Evolutionary conservation across 1,140 invertebrate species (phyloP), one percentile per base, ranked within the genome.

Genomic region (Drosophila saltans): DNA sequence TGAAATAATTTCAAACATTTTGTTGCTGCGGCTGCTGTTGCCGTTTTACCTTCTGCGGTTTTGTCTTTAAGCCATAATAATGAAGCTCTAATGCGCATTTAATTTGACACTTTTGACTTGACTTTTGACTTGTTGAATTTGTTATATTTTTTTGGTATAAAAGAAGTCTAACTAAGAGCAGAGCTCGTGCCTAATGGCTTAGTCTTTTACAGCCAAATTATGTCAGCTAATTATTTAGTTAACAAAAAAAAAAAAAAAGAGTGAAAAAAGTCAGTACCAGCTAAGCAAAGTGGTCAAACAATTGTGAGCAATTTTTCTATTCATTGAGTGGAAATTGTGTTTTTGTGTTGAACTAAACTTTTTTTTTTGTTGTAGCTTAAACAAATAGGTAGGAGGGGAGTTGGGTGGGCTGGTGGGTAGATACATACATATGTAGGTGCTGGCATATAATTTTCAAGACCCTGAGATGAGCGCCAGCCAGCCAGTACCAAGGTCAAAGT

Each of bases 151-250:
- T 7, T 36, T 36, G 45, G 21, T 52, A 52, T 52, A 21, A 52
- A 52, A 52, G 45, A 52, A 52, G 45, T 52, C 45, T 52, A 52
- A 48, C 45, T 52, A 36, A 66, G 45, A 68, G 75, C 59, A 64
- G 66, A 78, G 70, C 84, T 73, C 74, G 77, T 88, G 84, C 75
- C 79, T 78, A 81, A 86, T 77, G 78, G 71, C 70, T 75, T 62
- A 76, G 82, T 83, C 69, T 81, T 73, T 70, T 67, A 71, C 84
- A 68, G 72, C 77, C 45, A 69, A 86, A 86, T 86, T 86, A 89
- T 89, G 84, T 78, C 84, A 81, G 84, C 84, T 89, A 89, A 89
- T 89, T 89, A 89, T 89, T 89, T 89, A 81, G 84, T 89, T 89
- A 89, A 78, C 84, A 89, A 57, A 52, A 64, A 56, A n/a, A 56